Percentiles rank a stretch among this genome's conserved stretches.
phyloP scores from a whole-genome alignment of 2,113 vertebrate species.

The Eurypyga helias region DNA sequence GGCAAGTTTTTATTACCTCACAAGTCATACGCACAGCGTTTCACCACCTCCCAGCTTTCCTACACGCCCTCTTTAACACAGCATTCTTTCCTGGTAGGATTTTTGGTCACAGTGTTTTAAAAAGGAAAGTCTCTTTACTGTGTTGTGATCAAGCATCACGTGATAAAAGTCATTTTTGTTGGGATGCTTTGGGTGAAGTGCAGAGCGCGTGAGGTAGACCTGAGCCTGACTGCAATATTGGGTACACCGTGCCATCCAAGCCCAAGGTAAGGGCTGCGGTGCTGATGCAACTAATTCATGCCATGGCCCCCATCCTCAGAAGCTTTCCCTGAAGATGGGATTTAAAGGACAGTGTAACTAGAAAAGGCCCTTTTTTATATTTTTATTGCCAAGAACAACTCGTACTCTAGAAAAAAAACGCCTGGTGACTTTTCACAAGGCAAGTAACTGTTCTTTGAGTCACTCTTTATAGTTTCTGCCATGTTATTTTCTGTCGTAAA shows the following conservation, averaged over 20 bases:
- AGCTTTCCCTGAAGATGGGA: neutral
- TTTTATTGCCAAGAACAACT: neutral
- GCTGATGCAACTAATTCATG: neutral
- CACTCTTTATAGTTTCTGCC: neutral
- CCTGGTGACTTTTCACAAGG: neutral
- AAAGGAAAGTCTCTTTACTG: neutral
- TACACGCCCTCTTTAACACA: neutral
- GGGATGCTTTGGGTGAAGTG: neutral
- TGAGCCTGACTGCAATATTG: neutral
- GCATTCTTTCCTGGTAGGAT: neutral
- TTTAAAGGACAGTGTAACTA: neutral
- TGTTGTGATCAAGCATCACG: neutral
- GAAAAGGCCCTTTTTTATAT: neutral
- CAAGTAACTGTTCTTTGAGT: neutral
- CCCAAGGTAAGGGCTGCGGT: neutral
- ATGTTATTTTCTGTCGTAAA: neutral
- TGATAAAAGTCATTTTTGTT: neutral
- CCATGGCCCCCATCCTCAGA: neutral
- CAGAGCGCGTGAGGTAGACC: neutral
- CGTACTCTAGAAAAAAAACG: neutral
- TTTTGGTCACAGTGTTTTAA: neutral
- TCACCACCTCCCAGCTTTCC: neutral
- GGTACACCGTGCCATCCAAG: neutral
- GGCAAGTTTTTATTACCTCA: neutral
- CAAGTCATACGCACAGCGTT: neutral